Base-by-base conservation (phyloP, 2,888 invertebrate species). In the Troides aeacus region DNA sequence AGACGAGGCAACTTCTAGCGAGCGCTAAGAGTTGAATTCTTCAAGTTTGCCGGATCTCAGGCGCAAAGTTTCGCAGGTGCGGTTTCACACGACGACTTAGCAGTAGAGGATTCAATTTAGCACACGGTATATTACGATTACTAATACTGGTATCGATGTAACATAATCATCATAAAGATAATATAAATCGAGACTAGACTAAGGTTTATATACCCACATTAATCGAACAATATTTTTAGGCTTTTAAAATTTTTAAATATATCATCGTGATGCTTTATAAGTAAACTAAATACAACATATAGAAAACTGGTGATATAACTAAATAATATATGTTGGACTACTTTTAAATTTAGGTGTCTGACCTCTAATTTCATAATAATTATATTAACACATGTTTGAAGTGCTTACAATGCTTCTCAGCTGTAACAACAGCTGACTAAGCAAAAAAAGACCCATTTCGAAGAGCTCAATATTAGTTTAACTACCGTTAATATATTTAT, bases 1-100 rank as follows among this genome's bases (percentile, higher is more conserved):
- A 90, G 89, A 86, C 86, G 85, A 83, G 77, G 81, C 81, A 84
- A 89, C 83, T 86, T 88, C 80, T 78, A 76, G 75, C 73, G 74
- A 76, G 63, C 60, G 60, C 42, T 64, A 69, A 69, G 69, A 66
- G 66, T 66, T 66, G 81, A 79, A 81, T 79, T 78, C 81, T 78
- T 76, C 77, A 78, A 88, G 86, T 88, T 86, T 80, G 78, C 74
- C 74, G 73, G 60, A 50, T 12, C 61, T 42, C 74, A 79, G 72
- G 75, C 73, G 77, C 76, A 76, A 86, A 89, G 84, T 87, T 88
- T 83, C 73, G 77, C 81, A 73, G 75, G 72, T 75, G 78, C 74
- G 77, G 77, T 76, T 76, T 73, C 74, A 84, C 73, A 72, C 72
- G 74, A 76, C 53, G 50, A 62, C 74, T 74, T 74, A 72, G 71